These are phyloP conservation scores for Ibycter americanus DNA, from an alignment of 2,797 vertebrate species.

Conservation along the genomic window DNA sequence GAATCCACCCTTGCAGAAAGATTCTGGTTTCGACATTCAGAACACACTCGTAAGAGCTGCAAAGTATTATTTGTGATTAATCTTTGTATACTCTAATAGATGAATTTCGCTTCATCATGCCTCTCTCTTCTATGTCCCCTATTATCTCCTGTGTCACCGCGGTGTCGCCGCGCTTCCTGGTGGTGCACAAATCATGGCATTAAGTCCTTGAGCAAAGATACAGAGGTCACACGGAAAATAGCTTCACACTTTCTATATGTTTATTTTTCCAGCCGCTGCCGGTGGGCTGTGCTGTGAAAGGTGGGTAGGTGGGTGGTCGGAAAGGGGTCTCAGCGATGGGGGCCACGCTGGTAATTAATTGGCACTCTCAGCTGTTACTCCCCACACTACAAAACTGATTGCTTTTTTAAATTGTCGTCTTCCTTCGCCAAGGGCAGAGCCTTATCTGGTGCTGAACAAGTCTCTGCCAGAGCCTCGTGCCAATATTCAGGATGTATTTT, in stretches of 20 bases:
- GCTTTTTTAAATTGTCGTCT: rapidly evolving
- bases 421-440: neutral
- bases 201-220: neutral
- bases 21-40: neutral
- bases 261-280: neutral
- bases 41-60: neutral
- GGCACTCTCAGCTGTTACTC: rapidly evolving
- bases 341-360: rapidly evolving
- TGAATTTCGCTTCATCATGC: neutral
- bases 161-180: neutral
- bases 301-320: rapidly evolving
- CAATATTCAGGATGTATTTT: neutral
- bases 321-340: rapidly evolving
- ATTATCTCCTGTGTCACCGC: neutral
- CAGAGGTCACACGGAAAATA: neutral
- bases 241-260: neutral
- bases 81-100: neutral
- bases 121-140: neutral
- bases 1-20: neutral
- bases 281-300: rapidly evolving
- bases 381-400: rapidly evolving
- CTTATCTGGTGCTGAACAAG: too few species aligned
- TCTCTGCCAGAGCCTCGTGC: neutral
- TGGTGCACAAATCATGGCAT: neutral
- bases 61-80: neutral